A percentile compares a stretch with the other conserved stretches of the same genome.
Evolutionary conservation across 2,888 invertebrate species (phyloP).

Genomic region (Choristoneura rosaceana): DNA sequence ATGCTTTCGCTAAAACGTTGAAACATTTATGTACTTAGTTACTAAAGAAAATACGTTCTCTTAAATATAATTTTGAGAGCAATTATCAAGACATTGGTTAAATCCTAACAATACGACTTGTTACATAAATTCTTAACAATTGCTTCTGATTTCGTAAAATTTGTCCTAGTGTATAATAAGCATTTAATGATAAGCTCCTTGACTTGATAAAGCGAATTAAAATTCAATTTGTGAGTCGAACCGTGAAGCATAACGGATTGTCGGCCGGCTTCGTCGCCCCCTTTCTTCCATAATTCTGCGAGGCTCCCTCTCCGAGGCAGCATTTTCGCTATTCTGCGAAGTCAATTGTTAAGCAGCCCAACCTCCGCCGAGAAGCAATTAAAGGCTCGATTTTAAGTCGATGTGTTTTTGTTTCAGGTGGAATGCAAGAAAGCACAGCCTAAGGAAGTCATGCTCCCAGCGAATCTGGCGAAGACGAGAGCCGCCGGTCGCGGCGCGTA

Average conservation of each 20-base stretch:
- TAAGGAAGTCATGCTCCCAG: constrained; percentile 99
- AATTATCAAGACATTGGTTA: constrained; percentile 31
- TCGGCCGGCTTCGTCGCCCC: constrained; percentile 77
- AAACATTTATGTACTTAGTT: not conserved
- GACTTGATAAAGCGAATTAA: constrained; percentile 82
- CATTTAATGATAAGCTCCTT: constrained; percentile 80
- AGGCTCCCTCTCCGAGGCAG: constrained; percentile 68
- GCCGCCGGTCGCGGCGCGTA: constrained; percentile 98
- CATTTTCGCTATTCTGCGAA: constrained; percentile 66
- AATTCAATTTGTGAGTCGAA: constrained; percentile 82
- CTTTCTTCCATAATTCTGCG: constrained; percentile 77
- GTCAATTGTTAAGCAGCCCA: constrained; percentile 48
- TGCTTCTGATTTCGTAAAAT: constrained; percentile 68
- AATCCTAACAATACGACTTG: constrained; percentile 52
- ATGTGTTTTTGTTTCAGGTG: constrained; percentile 89
- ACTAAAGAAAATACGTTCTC: not conserved
- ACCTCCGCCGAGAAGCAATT: constrained; percentile 44
- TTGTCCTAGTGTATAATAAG: constrained; percentile 75
- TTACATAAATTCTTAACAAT: constrained; percentile 61
- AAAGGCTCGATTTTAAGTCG: constrained; percentile 43
- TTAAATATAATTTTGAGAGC: constrained; percentile 5
- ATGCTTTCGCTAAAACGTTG: not conserved
- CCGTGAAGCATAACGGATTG: constrained; percentile 82
- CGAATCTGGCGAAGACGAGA: constrained; percentile 97
- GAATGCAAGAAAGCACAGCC: constrained; percentile 99